These are phyloP conservation scores for Sander vitreus DNA, from an alignment of 2,113 vertebrate genomes.

Conservation along the genomic window DNA sequence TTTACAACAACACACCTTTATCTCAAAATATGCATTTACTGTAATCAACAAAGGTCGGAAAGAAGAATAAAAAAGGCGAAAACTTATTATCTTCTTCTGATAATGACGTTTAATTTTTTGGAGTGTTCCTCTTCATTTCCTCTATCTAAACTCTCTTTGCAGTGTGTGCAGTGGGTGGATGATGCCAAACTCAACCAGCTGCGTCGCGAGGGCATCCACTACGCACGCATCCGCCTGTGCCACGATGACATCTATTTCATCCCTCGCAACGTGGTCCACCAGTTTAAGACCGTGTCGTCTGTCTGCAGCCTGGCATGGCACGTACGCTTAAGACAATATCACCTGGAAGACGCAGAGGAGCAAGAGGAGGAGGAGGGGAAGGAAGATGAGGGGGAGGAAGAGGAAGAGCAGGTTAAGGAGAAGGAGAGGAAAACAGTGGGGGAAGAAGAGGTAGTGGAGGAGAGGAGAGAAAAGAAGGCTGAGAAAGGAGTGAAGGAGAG, in stretches of 20 bases:
- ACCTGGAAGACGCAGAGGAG: constrained; percentile 64
- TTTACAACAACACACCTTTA: too few relatives aligned
- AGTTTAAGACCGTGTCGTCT: constrained; percentile 98
- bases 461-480: constrained; percentile 25
- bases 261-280: constrained; percentile 97
- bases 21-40: background rate
- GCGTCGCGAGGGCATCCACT: constrained; percentile 95
- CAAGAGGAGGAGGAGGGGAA: constrained; percentile 14
- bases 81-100: background rate
- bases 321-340: constrained; percentile 91
- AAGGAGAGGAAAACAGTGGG: background rate
- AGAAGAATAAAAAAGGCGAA: background rate
- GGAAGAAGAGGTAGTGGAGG: constrained; percentile 10
- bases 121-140: background rate
- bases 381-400: background rate
- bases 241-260: constrained; percentile 99
- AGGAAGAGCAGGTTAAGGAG: constrained; percentile 2
- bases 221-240: constrained; percentile 95
- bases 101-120: background rate
- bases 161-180: constrained; percentile 99
- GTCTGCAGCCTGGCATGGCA: constrained; percentile 99
- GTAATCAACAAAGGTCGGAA: background rate
- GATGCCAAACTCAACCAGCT: constrained; percentile 99
- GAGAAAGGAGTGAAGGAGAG: constrained; percentile 56
- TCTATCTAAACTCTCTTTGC: background rate